Conservation (phyloP, 2,113 vertebrate genomes). For the Hypomesus transpacificus region DNA sequence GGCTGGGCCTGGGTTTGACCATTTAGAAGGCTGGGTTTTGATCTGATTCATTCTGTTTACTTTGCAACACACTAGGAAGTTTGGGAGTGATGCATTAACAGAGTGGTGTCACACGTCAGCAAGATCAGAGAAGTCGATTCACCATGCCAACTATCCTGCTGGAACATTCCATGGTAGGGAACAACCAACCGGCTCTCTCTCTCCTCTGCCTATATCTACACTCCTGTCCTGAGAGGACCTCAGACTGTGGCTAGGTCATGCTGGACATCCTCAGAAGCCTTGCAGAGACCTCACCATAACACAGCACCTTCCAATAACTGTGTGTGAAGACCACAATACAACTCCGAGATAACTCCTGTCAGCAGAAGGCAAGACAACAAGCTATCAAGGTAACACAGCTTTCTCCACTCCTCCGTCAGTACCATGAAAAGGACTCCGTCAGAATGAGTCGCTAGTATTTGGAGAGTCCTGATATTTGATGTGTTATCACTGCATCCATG, state of each 20-base stretch:
- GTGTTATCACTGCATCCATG: neutral
- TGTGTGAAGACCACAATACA: too few species aligned
- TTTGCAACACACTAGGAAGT: neutral
- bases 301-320: neutral
- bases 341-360: too few species aligned
- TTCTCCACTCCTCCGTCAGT: too few species aligned
- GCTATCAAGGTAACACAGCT: too few species aligned
- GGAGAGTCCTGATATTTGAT: neutral
- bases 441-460: too few species aligned
- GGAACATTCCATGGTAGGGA: neutral
- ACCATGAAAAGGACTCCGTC: too few species aligned
- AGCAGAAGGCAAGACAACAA: too few species aligned
- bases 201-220: neutral
- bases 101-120: conserved; percentile 13
- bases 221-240: neutral
- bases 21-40: too few species aligned
- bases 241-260: too few species aligned
- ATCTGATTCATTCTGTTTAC: neutral
- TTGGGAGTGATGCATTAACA: conserved; percentile 33
- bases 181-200: neutral
- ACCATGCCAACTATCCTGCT: neutral
- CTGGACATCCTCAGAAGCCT: too few species aligned
- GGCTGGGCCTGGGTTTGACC: too few species aligned
- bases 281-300: neutral
- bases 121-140: neutral